phyloP scores from a whole-genome alignment of 2,888 invertebrate species.

The Eupithecia subumbrata region DNA sequence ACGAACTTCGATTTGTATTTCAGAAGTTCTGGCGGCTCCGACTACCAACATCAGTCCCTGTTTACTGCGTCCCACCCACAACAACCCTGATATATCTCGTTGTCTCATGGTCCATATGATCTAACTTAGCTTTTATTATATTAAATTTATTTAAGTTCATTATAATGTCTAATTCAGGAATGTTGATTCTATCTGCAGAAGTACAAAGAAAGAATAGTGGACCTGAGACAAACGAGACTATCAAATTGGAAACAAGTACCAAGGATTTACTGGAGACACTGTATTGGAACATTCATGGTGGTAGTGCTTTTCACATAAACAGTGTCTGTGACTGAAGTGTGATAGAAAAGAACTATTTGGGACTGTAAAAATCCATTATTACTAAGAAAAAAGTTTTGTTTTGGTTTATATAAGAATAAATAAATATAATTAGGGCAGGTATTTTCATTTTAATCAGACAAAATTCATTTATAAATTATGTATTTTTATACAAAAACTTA shows the following conservation, averaged over 20 bases:
- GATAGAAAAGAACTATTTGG: conserved; percentile 56
- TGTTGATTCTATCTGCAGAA: conserved; percentile 83
- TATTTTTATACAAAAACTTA: conserved; percentile 55
- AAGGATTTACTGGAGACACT: conserved; percentile 83
- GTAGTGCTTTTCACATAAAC: conserved; percentile 84
- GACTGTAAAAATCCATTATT: conserved; percentile 52
- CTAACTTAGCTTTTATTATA: conserved; percentile 63
- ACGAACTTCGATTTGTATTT: conserved; percentile 80
- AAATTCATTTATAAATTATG: conserved; percentile 44
- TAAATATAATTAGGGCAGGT: conserved; percentile 70
- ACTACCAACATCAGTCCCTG: conserved; percentile 78
- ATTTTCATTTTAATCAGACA: conserved; percentile 63
- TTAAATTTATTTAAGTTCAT: conserved; percentile 37
- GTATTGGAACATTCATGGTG: conserved; percentile 86
- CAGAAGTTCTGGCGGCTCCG: conserved; percentile 82
- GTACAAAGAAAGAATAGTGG: conserved; percentile 79
- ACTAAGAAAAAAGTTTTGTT: conserved; percentile 44
- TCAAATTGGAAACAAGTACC: conserved; percentile 74
- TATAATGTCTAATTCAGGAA: conserved; percentile 65
- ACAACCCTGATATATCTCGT: conserved; percentile 86
- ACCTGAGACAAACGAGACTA: conserved; percentile 79
- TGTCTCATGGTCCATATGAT: conserved; percentile 87
- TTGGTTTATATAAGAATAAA: conserved; percentile 60
- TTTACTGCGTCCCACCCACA: conserved; percentile 82
- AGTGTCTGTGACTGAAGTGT: conserved; percentile 67